These are phyloP conservation scores for Tachina lurida DNA, from an alignment of 2,888 invertebrate species.

Conservation along the genomic window DNA sequence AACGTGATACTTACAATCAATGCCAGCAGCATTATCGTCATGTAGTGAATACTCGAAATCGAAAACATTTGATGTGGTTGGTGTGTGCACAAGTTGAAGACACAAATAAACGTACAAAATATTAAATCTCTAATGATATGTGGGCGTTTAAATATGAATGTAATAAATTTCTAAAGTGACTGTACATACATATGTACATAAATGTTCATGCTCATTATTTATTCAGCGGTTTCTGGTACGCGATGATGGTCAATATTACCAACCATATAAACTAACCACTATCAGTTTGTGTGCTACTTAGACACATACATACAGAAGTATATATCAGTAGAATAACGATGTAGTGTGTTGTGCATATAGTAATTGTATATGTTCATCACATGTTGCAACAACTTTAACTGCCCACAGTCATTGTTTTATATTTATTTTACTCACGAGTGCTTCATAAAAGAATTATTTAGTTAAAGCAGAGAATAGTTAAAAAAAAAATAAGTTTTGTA, in stretches of 20 bases:
- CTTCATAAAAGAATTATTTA: not conserved
- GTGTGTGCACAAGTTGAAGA: not conserved
- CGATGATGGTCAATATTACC: slow-evolving; percentile 28
- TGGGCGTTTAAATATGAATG: slow-evolving; percentile 2
- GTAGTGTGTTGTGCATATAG: not conserved
- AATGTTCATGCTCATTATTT: slow-evolving; percentile 19
- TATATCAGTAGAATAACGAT: slow-evolving; percentile 14
- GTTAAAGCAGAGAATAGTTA: not conserved
- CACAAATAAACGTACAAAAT: slow-evolving; percentile 12
- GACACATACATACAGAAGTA: too few species aligned
- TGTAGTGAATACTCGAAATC: slow-evolving; percentile 42
- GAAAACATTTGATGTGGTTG: slow-evolving; percentile 38
- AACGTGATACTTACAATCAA: slow-evolving; percentile 70
- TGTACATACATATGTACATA: not conserved
- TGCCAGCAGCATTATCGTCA: slow-evolving; percentile 66
- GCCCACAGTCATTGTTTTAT: slow-evolving; percentile 32
- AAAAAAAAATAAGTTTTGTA: too few species aligned
- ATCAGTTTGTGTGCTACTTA: slow-evolving; percentile 27
- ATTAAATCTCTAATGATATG: too few species aligned
- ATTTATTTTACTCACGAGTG: not conserved
- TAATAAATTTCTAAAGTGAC: not conserved
- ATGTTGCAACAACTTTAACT: slow-evolving; percentile 17
- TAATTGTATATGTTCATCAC: slow-evolving; percentile 3
- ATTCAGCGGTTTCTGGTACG: not conserved
- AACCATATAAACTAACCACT: slow-evolving; percentile 21